Base-by-base conservation (phyloP, 53 echinoderm and acorn worm species). In the Glandiceps talaboti region DNA sequence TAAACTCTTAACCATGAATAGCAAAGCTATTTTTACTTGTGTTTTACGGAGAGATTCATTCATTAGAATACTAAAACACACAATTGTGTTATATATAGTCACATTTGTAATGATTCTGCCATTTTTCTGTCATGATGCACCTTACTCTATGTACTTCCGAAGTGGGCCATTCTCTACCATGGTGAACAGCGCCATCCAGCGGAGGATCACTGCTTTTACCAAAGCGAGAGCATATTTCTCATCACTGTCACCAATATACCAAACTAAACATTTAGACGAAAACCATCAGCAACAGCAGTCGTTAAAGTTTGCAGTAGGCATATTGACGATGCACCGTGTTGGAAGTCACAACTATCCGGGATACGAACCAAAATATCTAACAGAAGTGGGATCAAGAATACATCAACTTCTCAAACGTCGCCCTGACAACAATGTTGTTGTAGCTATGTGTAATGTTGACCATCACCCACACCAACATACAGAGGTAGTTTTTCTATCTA, bases 371-470 rank as follows among this genome's bases (percentile, higher is more conserved):
- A 32, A 82, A 64, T 87, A 87, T 76, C 73, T 87, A 26, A 74
- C 87, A 14, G 78, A 82, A 20, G 87, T 87, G 26, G 87, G 79
- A 1, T 82, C 83, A 14, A 79, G 78, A 29, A 82, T 82, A 30
- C 82, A 87, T 76, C 32, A 75, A 30, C 74, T 87, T 29, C 82
- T 87, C 26, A 79, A 79, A 82, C 25, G 29, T 14, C 27, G 28
- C 29, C 26, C 82, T n/a, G 78, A 79, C 26, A 75, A 74, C 30
- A 83, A 87, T 76, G 27, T 82, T 45, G 45, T 87, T 26, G 30
- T 87, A 14, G 77, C 82, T 26, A 29, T 87, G 14, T 87, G 87
- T 77, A 87, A 87, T 77, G 87, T 82, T 10, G 76, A 87, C 27
- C 30, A 27, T 14, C 75, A 78, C 1, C 87, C 87, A 30, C 25